Percentiles rank a stretch among this genome's conserved stretches.
Evolutionary conservation across 2,113 vertebrate species (phyloP).

Genomic region (Puffinus mauretanicus): DNA sequence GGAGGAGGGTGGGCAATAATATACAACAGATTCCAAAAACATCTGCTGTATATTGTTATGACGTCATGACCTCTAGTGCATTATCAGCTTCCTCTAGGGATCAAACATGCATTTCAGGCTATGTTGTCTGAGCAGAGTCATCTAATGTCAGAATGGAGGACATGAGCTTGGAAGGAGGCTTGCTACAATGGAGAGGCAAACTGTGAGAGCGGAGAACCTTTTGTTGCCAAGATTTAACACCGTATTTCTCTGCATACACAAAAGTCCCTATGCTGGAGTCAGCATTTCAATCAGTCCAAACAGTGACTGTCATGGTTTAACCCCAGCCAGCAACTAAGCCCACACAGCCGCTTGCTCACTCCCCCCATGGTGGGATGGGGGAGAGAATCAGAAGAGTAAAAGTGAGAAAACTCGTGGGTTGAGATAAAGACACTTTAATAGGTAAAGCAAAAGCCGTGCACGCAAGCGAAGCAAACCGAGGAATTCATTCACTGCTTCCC

Average conservation of each 20-base stretch:
- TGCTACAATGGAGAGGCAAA: not conserved
- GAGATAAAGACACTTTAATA: not conserved
- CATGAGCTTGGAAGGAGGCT: not conserved
- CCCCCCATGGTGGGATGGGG: fast-evolving
- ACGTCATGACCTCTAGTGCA: not conserved
- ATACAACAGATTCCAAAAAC: not conserved
- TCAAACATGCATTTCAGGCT: not conserved
- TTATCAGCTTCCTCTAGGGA: not conserved
- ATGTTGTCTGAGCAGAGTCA: not conserved
- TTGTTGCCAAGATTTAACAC: not conserved
- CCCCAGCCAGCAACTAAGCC: not conserved
- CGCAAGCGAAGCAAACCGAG: not conserved
- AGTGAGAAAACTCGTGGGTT: not conserved
- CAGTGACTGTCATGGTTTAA: not conserved
- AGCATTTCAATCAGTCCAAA: not conserved
- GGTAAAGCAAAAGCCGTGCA: not conserved
- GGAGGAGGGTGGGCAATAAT: not conserved
- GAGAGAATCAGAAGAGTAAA: not conserved
- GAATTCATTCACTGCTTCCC: not conserved
- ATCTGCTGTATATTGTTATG: not conserved
- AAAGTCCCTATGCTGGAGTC: not conserved
- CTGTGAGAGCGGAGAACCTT: not conserved
- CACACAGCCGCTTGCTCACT: not conserved
- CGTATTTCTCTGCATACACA: not conserved
- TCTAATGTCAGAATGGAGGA: not conserved